These are phyloP conservation scores for Pachyrhynchus sulphureomaculatus DNA, from an alignment of 1,140 invertebrate genomes.

Conservation along the genomic window DNA sequence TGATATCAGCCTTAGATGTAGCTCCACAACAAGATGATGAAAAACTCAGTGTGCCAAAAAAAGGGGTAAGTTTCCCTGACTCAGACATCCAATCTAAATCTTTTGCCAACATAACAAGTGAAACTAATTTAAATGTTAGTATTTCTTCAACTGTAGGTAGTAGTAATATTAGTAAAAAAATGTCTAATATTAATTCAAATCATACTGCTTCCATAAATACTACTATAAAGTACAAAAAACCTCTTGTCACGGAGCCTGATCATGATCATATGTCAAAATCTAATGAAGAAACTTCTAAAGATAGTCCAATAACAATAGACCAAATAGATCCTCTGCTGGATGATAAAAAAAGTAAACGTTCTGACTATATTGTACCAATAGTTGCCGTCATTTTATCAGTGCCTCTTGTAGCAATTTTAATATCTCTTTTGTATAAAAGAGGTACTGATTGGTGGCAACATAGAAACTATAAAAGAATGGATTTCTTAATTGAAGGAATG, in stretches of 20 bases:
- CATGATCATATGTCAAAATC: background rate
- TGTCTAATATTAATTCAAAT: no score
- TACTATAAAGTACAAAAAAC: conserved; percentile 2
- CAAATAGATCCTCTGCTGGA: conserved; percentile 14
- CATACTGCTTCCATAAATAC: background rate
- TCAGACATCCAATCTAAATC: background rate
- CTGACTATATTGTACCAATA: conserved; percentile 66
- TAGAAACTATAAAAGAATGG: conserved; percentile 75
- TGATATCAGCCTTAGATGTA: background rate
- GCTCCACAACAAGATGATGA: conserved; percentile 17
- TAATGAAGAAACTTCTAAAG: conserved; percentile 1
- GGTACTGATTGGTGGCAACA: conserved; percentile 74
- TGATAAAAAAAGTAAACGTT: conserved; percentile 30
- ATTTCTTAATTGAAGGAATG: conserved; percentile 78
- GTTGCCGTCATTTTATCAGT: conserved; percentile 64
- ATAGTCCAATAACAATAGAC: conserved; percentile 3
- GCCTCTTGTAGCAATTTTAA: conserved; percentile 62
- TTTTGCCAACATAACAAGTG: conserved; percentile 8
- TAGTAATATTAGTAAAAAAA: background rate
- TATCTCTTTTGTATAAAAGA: conserved; percentile 63
- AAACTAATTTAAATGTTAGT: conserved; percentile 15
- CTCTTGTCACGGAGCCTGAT: conserved; percentile 22
- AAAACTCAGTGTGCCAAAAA: conserved; percentile 30
- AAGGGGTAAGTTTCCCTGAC: conserved; percentile 19
- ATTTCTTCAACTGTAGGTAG: background rate